phyloP scores from a whole-genome alignment of 2,113 vertebrate species.

The Cervus canadensis region DNA sequence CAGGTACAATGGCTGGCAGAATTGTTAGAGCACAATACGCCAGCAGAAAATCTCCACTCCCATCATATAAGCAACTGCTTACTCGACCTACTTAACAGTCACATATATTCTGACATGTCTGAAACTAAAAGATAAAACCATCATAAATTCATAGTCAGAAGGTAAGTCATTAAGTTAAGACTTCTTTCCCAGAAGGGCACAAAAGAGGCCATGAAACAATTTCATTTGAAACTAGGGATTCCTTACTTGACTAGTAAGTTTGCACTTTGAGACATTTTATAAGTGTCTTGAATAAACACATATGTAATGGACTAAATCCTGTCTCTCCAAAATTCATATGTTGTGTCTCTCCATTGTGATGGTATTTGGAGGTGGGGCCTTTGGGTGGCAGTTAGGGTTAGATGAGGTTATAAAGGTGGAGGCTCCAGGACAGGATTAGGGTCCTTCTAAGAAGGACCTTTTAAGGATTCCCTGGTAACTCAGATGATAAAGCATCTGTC shows the following conservation, averaged over 20 bases:
- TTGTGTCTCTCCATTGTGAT: background rate
- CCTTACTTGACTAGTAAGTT: background rate
- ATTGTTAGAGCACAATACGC: background rate
- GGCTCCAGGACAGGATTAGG: background rate
- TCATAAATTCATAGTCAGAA: background rate
- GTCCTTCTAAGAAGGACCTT: background rate
- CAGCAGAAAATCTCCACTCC: background rate
- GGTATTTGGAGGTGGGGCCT: background rate
- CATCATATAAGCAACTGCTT: background rate
- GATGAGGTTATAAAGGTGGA: background rate
- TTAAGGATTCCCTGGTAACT: too few relatives aligned
- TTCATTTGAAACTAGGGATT: background rate
- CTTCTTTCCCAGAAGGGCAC: background rate
- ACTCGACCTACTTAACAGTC: background rate
- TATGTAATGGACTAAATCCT: background rate
- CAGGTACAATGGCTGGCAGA: background rate
- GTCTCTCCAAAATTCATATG: background rate
- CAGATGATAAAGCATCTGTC: too few relatives aligned
- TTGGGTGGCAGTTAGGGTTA: background rate
- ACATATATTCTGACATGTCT: background rate
- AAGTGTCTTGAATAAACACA: background rate
- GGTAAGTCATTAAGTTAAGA: background rate
- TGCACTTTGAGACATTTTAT: background rate
- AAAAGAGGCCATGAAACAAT: background rate
- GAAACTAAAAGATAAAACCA: background rate